Conservation (phyloP, 2,113 vertebrate species). For the Agelaius tricolor region DNA sequence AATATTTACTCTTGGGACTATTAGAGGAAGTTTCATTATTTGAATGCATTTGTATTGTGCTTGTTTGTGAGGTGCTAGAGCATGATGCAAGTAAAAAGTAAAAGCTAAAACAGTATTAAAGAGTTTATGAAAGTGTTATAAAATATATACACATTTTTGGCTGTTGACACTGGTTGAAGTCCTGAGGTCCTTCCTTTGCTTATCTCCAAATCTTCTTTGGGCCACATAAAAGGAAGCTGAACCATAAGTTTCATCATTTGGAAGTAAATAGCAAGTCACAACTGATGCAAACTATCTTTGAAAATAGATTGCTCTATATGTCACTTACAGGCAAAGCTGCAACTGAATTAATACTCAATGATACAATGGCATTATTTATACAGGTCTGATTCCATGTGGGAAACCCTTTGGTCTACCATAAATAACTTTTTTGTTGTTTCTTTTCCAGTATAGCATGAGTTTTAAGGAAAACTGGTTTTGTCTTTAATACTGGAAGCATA, state of each 20-base stretch:
- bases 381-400: background rate
- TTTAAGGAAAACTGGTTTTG: background rate
- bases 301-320: background rate
- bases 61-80: background rate
- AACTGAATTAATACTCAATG: background rate
- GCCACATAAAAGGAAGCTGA: background rate
- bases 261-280: background rate
- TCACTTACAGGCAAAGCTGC: background rate
- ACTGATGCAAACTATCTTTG: background rate
- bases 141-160: background rate
- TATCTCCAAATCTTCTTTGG: background rate
- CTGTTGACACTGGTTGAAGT: background rate
- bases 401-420: background rate
- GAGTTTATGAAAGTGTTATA: background rate
- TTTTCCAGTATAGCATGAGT: background rate
- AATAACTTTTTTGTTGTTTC: background rate
- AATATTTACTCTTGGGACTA: background rate
- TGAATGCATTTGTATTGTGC: background rate
- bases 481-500: background rate
- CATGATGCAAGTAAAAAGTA: background rate
- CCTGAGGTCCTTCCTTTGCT: background rate
- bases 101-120: background rate
- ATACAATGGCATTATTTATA: background rate
- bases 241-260: background rate
- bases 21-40: background rate